Evolutionary conservation across 2,797 vertebrate species (phyloP), one percentile per base, ranked within the genome.

Genomic region (Mormyrops boulengeri): DNA sequence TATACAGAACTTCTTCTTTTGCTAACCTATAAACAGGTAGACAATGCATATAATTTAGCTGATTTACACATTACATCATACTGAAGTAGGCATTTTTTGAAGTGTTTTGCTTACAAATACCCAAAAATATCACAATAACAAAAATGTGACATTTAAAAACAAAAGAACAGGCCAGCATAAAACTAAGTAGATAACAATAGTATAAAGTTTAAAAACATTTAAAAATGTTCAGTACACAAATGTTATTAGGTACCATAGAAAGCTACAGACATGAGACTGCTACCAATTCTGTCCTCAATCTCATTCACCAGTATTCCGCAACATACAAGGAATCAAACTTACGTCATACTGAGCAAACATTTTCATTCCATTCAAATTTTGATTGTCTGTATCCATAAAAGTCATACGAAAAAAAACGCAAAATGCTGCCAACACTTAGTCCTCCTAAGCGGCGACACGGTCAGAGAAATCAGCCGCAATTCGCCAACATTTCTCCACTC

Each of bases 1-100:
- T 96, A 94, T 99, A 99, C 89, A 97, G 93, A 22, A 95, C 69
- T 94, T 97, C 95, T 93, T 99, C 98, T 94, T 98, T 99, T 14
- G 95, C 96, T 94, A 99, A 94, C 90, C 98, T 99, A 94, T 62
- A 87, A 50, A 89, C 49, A 86, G 82, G 55, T 9, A 85, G 44
- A 86, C 52, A 49, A 57, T 55, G 38, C 52, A 55, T 34, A 44
- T 60, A 44, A 84, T 84, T 84, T 60, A 57, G 9, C 41, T 47
- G 19, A 14, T 57, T 17, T 12, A 84, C 14, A 69, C 53, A 49
- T 57, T 85, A 50, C 84, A 50, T 85, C 12, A 85, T 22, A 50
- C 0, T 17, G 12, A 85, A 85, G 85, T 57, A 38, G 52, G 30
- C 14, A 4, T 8, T 55, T 30, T 52, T 7, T 14, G 4, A 53